These are phyloP conservation scores for Hesperia comma DNA, from an alignment of 2,888 invertebrate genomes.

Conservation along the genomic window DNA sequence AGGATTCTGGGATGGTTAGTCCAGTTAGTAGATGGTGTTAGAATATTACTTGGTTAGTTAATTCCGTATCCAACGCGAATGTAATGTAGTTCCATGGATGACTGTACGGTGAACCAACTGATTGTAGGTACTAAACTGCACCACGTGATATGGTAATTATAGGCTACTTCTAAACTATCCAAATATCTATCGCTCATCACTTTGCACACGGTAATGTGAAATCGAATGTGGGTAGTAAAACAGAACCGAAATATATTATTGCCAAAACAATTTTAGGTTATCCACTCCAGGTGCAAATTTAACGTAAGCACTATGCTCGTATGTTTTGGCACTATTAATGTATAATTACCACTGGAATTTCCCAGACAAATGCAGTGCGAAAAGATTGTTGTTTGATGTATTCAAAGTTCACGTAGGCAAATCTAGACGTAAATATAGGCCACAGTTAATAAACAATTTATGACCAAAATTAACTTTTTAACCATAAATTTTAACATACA, in stretches of 20 bases:
- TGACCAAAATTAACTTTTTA: conserved; percentile 21
- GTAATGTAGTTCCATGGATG: too few species aligned
- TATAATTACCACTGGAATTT: conserved; percentile 15
- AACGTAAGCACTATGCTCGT: conserved; percentile 24
- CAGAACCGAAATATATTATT: background rate
- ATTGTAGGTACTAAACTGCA: background rate
- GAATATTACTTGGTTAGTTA: too few species aligned
- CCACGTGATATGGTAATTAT: conserved; percentile 1
- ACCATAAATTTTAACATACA: conserved; percentile 8
- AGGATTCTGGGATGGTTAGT: too few species aligned
- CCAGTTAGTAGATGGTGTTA: too few species aligned
- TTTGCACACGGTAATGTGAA: too few species aligned
- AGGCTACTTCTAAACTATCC: background rate
- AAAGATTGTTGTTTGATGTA: conserved; percentile 25
- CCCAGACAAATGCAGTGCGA: conserved; percentile 8
- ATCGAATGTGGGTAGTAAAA: too few species aligned
- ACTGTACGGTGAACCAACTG: too few species aligned
- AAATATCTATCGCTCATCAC: too few species aligned
- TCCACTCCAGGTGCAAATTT: conserved; percentile 11
- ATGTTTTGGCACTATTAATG: conserved; percentile 5
- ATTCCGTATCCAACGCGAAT: too few species aligned
- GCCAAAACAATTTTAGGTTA: conserved; percentile 13
- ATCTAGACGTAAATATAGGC: conserved; percentile 21
- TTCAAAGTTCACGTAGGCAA: conserved; percentile 17
- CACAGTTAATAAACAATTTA: conserved; percentile 19